These are phyloP conservation scores for Vidua chalybeata DNA, from an alignment of 2,113 vertebrate genomes.

Conservation along the genomic window DNA sequence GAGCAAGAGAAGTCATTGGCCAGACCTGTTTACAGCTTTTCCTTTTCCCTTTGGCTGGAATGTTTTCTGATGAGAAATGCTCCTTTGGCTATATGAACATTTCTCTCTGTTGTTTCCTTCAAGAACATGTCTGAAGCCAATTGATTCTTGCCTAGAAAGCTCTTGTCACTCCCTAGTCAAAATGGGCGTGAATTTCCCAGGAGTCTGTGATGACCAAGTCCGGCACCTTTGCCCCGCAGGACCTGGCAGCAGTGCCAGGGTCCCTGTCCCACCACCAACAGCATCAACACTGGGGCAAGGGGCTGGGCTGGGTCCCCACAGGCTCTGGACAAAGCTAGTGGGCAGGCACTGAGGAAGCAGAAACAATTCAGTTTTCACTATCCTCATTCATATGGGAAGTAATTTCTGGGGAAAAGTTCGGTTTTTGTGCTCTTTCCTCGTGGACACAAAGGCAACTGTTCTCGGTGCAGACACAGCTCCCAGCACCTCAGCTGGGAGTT, in stretches of 20 bases:
- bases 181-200: not conserved
- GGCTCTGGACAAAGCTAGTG: not conserved
- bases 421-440: not conserved
- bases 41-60: not conserved
- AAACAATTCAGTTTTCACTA: not conserved
- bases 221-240: not conserved
- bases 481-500: fast-evolving
- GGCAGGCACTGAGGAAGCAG: not conserved
- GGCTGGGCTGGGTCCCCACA: not conserved
- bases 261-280: not conserved
- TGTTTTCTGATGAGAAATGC: not conserved
- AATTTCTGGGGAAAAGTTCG: not conserved
- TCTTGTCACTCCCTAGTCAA: not conserved
- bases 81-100: not conserved
- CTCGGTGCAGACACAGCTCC: not conserved
- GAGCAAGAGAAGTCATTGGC: not conserved
- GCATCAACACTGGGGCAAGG: fast-evolving
- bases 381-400: not conserved
- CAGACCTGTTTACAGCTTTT: not conserved
- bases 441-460: not conserved
- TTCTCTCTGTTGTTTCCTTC: not conserved
- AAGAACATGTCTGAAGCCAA: not conserved
- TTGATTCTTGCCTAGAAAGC: not conserved
- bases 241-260: not conserved
- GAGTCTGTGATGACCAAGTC: not conserved